phyloP scores from a whole-genome alignment of 2,797 vertebrate species.

The Perodicticus potto region DNA sequence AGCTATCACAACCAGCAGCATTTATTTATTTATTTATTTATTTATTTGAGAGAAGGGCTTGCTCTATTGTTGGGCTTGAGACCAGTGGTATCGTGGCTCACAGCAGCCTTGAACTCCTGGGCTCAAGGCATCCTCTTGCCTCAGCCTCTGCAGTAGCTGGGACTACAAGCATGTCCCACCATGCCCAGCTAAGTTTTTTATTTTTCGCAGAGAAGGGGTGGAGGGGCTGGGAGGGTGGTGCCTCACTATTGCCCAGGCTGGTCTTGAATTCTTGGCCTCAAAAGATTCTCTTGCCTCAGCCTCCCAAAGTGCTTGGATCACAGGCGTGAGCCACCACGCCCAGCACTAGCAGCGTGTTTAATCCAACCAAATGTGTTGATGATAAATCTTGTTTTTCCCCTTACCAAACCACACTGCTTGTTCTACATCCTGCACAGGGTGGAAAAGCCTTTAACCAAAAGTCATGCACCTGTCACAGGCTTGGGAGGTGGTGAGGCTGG shows the following conservation, averaged over 20 bases:
- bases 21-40: not conserved
- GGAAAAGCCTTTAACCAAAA: not conserved
- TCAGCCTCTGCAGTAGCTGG: not conserved
- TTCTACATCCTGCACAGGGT: not conserved
- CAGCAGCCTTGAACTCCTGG: not conserved
- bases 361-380: slow-evolving; percentile 27
- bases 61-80: not conserved
- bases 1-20: not conserved
- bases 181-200: not conserved
- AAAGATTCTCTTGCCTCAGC: not conserved
- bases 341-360: not conserved
- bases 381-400: slow-evolving; percentile 50
- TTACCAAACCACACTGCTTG: not conserved
- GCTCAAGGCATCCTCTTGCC: not conserved
- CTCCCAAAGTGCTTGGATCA: not conserved
- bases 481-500: not conserved
- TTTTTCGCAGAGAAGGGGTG: not conserved
- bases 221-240: not conserved
- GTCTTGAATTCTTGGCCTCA: not conserved
- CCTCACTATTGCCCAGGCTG: not conserved
- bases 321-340: not conserved
- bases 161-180: not conserved
- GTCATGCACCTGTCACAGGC: not conserved
- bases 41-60: not conserved
- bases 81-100: not conserved